Evolutionary conservation across 2,888 invertebrate species (phyloP).

Genomic region (Cartodere bifasciata): DNA sequence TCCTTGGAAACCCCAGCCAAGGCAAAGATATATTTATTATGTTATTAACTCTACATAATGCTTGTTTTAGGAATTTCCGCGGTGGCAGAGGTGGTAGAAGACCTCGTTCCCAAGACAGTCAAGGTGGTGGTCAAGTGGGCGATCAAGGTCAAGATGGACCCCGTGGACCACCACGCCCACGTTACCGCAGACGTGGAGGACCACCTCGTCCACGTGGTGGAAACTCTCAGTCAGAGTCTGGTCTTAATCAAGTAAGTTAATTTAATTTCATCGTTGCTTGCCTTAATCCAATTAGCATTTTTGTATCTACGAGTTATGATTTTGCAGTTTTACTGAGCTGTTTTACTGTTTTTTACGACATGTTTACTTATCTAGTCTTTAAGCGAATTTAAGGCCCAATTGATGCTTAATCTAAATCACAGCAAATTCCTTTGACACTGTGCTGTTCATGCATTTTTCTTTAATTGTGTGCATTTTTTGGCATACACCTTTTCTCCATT

Average conservation of each 20-base stretch:
- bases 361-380: too few species aligned
- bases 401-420: too few species aligned
- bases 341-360: too few species aligned
- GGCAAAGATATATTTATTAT: too few species aligned
- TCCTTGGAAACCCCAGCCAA: too few species aligned
- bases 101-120: slow-evolving; percentile 41
- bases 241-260: slow-evolving; percentile 22
- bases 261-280: slow-evolving; percentile 5
- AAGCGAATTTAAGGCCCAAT: too few species aligned
- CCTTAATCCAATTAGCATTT: too few species aligned
- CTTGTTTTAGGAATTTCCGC: slow-evolving; percentile 43
- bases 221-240: slow-evolving; percentile 34
- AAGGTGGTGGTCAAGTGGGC: slow-evolving; percentile 33
- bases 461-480: neutral
- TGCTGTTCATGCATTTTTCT: neutral
- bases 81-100: slow-evolving; percentile 47
- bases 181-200: slow-evolving; percentile 37
- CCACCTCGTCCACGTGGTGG: slow-evolving; percentile 30
- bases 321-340: too few species aligned
- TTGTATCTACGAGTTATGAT: too few species aligned
- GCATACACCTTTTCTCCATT: neutral
- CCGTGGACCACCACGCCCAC: slow-evolving; percentile 34
- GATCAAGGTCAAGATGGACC: slow-evolving; percentile 33
- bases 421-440: too few species aligned
- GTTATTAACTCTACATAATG: slow-evolving; percentile 1